These are phyloP conservation scores for Ophion slaviceki DNA, from an alignment of 2,888 invertebrate genomes.

Conservation along the genomic window DNA sequence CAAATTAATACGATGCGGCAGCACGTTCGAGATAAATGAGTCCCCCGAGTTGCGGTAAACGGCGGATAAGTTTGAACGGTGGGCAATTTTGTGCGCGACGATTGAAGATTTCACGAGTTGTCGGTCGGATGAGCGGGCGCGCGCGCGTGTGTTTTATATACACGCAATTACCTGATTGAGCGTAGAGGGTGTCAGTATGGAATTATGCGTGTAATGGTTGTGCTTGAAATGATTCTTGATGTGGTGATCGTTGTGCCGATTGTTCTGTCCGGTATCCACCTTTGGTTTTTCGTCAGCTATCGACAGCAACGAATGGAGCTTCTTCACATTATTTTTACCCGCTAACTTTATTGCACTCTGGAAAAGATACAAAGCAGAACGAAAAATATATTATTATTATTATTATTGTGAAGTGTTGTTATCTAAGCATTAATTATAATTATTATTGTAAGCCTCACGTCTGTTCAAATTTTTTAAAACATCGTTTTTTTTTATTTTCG, in stretches of 20 bases:
- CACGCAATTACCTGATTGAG: conserved; percentile 80
- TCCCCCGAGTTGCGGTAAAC: too few species aligned
- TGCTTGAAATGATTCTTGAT: conserved; percentile 83
- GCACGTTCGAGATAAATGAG: too few species aligned
- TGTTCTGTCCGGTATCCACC: conserved; percentile 85
- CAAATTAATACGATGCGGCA: not conserved
- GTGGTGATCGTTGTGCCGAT: conserved; percentile 83
- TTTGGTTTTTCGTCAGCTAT: conserved; percentile 86
- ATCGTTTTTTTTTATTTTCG: too few species aligned
- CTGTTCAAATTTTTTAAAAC: too few species aligned
- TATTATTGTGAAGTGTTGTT: too few species aligned
- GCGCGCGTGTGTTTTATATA: not conserved
- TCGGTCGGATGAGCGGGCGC: not conserved
- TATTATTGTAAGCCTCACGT: too few species aligned
- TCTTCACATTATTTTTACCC: conserved; percentile 86
- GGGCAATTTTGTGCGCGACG: not conserved
- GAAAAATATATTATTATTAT: not conserved
- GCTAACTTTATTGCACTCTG: conserved; percentile 86
- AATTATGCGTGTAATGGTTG: conserved; percentile 83
- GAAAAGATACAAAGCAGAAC: not conserved
- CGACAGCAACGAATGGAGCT: conserved; percentile 85
- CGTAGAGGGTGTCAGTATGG: conserved; percentile 82
- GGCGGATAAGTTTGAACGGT: not conserved
- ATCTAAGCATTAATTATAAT: too few species aligned
- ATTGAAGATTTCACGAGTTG: not conserved